phyloP scores from a whole-genome alignment of 2,797 vertebrate species.

The Morelia viridis region DNA sequence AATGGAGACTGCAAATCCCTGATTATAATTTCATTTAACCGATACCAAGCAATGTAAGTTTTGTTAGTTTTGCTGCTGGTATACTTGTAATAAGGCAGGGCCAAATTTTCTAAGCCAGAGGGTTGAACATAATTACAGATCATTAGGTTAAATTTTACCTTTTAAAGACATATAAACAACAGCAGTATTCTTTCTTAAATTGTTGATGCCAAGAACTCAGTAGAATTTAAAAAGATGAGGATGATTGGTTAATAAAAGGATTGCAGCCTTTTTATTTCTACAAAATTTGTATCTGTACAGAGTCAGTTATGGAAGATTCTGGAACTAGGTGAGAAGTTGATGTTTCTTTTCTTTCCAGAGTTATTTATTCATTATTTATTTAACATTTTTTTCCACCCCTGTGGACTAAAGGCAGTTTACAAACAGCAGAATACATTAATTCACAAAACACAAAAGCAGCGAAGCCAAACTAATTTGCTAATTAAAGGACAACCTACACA shows the following conservation, averaged over 20 bases:
- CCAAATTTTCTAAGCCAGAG: conserved; percentile 3
- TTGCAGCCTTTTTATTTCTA: background rate
- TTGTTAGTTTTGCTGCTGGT: conserved; percentile 6
- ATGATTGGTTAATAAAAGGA: background rate
- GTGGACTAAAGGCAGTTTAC: background rate
- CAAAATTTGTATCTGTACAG: background rate
- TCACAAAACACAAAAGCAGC: background rate
- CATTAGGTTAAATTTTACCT: conserved; percentile 22
- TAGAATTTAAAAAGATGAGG: background rate
- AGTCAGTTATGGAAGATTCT: background rate
- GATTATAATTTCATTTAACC: background rate
- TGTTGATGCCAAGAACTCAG: background rate
- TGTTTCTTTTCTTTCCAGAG: background rate
- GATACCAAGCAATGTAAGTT: background rate
- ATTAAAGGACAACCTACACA: background rate
- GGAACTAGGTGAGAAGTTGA: background rate
- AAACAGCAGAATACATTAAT: background rate
- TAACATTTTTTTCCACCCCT: background rate
- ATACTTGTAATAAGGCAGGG: background rate
- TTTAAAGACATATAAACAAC: conserved; percentile 41
- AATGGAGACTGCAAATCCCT: background rate
- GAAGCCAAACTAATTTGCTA: background rate
- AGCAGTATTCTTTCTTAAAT: background rate
- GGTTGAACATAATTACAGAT: conserved; percentile 33
- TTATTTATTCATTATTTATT: background rate